Base-by-base conservation (phyloP, 2,113 vertebrate genomes). In the Neolamprologus ventralis region DNA sequence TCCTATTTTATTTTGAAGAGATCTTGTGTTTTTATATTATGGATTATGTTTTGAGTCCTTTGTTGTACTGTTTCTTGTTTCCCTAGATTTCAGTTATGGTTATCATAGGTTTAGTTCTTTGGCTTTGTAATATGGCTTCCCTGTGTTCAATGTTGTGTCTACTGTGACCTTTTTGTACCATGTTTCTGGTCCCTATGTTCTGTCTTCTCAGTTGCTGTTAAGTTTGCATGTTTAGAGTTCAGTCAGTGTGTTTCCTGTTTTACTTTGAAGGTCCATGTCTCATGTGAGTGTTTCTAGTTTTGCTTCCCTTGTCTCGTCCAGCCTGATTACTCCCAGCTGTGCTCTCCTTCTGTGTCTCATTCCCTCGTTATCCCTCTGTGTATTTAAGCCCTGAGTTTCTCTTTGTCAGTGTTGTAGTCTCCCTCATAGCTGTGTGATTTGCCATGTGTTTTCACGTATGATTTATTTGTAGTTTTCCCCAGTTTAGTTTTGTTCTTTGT, bases 371-470 rank as follows among this genome's bases (percentile, higher is more conserved):
- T n/a, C 49, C 49, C 19, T n/a, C 49, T 1, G 49, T 53, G 5
- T 53, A n/a, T 53, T 53, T 53, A 53, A 53, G 49, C 49, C 49
- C 49, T 3, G 49, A 0, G 0, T 53, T 53, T 10, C 5, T 3
- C 9, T 53, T 53, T 53, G 9, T 9, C 49, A 51, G 19, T 49
- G 16, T 49, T 0, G 2, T 19, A 19, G 7, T 6, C 19, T 53
- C 49, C 9, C 0, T n/a, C 19, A 53, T n/a, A 53, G 51, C 1
- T 0, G 51, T 53, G 19, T 1, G 19, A 53, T 0, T n/a, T 0
- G 51, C 0, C 9, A 6, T 53, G 51, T 53, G 19, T 6, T 53
- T n/a, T 10, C 51, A 6, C 0, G 5, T 53, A 11, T 53, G 51
- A 21, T 2, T 53, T 53, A 53, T 0, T 53, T 21, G 51, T 53